Evolutionary conservation across 1,140 invertebrate genomes (phyloP), one percentile per base, ranked within the genome.

Genomic region (Caerostris darwini): DNA sequence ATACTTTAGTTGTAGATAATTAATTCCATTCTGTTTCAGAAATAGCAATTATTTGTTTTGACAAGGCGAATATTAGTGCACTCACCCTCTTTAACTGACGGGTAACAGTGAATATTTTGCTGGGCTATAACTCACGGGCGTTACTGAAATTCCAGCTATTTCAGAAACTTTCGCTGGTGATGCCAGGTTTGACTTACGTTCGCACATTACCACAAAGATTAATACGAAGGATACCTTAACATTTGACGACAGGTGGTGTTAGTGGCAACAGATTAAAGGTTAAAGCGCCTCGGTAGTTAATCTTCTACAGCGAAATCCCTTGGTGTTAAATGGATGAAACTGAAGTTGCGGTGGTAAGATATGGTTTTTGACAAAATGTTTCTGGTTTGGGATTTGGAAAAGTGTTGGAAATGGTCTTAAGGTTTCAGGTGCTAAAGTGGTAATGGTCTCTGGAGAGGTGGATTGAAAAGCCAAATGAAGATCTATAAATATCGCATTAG

Each of bases 331-430:
- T 57, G 53, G 81, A 71, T 71, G 69, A 71, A 71, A 71, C 69
- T 71, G 50, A 71, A 12, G 69, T 71, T 71, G 69, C 34, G 69
- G 69, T 71, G 12, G 17, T 10, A n/a, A 77, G 71, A 77, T 77
- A 77, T 14, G 81, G 81, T 57, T 83, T 83, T 83, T 83, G 81
- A 83, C 81, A 83, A 83, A 83, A 83, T 57, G 81, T 58, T 83
- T 83, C 54, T 17, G 56, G 82, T 83, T 83, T 58, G 82, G 56
- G 82, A 83, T 57, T 83, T 83, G 82, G 53, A 19, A 58, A 56
- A 83, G 14, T 56, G 14, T 53, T 3, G 7, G 56, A 58, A 83
- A 57, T 10, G n/a, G 14, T 77, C 50, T 50, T 5, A 10, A 12
- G 71, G 61, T n/a, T 67, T 67, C n/a, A 17, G 61, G 17, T 17